phyloP scores from a whole-genome alignment of 2,113 vertebrate species.

The Gasterosteus aculeatus region DNA sequence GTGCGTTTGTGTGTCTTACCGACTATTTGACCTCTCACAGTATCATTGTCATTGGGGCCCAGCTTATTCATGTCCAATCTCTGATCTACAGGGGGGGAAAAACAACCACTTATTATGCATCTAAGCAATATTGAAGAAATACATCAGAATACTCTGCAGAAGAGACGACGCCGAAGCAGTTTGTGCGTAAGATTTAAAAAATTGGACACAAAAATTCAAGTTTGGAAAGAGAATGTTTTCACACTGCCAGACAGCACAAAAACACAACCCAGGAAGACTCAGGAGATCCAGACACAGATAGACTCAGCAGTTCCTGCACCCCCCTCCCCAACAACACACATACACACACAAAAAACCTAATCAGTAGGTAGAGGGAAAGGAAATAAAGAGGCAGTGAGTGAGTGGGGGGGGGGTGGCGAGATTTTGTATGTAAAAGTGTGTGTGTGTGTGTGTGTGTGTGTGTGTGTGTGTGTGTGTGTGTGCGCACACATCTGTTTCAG shows the following conservation, averaged over 20 bases:
- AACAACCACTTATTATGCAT: slow-evolving; percentile 8
- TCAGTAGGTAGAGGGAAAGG: slow-evolving; percentile 3
- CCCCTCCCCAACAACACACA: neutral
- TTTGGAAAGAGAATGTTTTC: slow-evolving; percentile 3
- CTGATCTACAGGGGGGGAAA: slow-evolving; percentile 84
- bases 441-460: slow-evolving; percentile 3
- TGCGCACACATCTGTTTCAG: slow-evolving; percentile 47
- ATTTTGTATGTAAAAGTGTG: neutral
- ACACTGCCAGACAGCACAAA: slow-evolving; percentile 40
- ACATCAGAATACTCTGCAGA: neutral
- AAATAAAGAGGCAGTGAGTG: neutral
- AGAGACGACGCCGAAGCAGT: neutral
- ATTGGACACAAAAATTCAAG: neutral
- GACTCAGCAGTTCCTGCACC: slow-evolving; percentile 2
- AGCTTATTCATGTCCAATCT: slow-evolving; percentile 95
- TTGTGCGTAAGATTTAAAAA: neutral
- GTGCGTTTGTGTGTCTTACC: slow-evolving; percentile 81
- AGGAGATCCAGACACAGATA: slow-evolving; percentile 59
- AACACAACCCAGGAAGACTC: slow-evolving; percentile 50
- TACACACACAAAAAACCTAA: neutral
- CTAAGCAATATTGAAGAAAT: neutral
- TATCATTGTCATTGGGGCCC: slow-evolving; percentile 95
- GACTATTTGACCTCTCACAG: slow-evolving; percentile 96
- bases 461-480: neutral
- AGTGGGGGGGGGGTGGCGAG: no score